phyloP scores from a whole-genome alignment of 2,797 vertebrate species.

The Periophthalmus magnuspinnatus region DNA sequence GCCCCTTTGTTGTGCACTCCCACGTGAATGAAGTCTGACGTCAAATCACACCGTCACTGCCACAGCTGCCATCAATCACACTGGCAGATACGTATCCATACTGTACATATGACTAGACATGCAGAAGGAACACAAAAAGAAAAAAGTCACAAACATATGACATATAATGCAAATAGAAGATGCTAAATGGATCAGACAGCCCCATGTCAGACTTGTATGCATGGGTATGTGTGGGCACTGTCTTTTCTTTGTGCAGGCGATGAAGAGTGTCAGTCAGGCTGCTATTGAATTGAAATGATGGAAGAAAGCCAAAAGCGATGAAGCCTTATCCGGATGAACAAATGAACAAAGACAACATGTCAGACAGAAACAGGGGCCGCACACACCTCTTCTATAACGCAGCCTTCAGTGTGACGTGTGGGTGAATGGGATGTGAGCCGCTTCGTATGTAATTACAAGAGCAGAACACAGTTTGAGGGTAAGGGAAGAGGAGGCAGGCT shows the following conservation, averaged over 20 bases:
- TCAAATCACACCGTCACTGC: conserved; percentile 45
- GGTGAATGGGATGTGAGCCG: conserved; percentile 28
- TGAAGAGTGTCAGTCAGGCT: conserved; percentile 55
- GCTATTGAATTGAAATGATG: conserved; percentile 60
- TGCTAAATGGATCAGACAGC: conserved; percentile 33
- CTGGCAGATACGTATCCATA: conserved; percentile 17
- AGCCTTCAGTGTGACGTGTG: conserved; percentile 38
- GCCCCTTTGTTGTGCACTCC: conserved; percentile 36
- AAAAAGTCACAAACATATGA: conserved; percentile 18
- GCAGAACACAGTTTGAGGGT: conserved; percentile 19
- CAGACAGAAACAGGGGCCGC: conserved; percentile 37
- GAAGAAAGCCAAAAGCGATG: conserved; percentile 39
- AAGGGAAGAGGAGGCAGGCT: conserved; percentile 10
- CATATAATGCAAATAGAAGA: background rate
- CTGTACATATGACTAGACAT: background rate
- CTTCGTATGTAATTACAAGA: conserved; percentile 38
- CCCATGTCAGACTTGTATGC: conserved; percentile 2
- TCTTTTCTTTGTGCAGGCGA: conserved; percentile 47
- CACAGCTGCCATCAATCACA: conserved; percentile 51
- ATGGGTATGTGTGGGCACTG: conserved; percentile 18
- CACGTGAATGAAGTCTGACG: conserved; percentile 65
- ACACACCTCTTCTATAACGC: conserved; percentile 36
- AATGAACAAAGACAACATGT: conserved; percentile 56
- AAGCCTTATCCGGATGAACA: conserved; percentile 46
- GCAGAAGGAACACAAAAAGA: conserved; percentile 8